Percentiles rank a stretch among this genome's conserved stretches.
These are phyloP conservation scores for Passer domesticus DNA, from an alignment of 2,113 vertebrate genomes.

Conservation along the genomic window DNA sequence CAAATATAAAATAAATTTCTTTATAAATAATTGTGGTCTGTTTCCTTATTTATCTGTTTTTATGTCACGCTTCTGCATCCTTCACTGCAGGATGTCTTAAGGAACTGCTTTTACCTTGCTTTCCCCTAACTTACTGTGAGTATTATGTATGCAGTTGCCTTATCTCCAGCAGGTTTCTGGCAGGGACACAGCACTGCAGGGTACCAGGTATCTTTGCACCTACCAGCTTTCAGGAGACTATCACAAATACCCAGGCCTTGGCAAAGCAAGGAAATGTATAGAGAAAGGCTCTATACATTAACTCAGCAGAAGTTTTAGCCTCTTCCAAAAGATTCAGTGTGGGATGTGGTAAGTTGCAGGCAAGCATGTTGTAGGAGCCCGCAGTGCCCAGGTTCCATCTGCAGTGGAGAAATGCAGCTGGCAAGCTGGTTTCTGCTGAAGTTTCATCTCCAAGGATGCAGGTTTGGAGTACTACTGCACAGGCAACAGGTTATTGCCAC, in stretches of 20 bases:
- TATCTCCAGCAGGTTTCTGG: not conserved
- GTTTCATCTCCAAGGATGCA: constrained; percentile 22
- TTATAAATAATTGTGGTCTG: constrained; percentile 63
- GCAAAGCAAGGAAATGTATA: not conserved
- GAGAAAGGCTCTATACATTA: not conserved
- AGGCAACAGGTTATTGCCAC: constrained; percentile 19
- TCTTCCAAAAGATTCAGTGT: not conserved
- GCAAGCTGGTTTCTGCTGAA: not conserved
- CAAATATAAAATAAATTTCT: constrained; percentile 76
- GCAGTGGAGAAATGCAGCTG: not conserved
- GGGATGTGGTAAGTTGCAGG: not conserved
- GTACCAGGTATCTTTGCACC: not conserved
- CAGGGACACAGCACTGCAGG: not conserved
- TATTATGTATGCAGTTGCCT: not conserved
- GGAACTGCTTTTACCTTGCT: not conserved
- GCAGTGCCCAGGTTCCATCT: not conserved
- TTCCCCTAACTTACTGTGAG: not conserved
- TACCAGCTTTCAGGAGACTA: not conserved
- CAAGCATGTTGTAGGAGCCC: not conserved
- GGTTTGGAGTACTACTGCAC: not conserved
- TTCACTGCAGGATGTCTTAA: not conserved
- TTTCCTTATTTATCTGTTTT: not conserved
- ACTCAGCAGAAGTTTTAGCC: not conserved
- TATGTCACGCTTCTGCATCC: not conserved
- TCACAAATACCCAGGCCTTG: not conserved